Base-by-base conservation (phyloP, 2,888 invertebrate species). In the Pollenia griseotomentosa region DNA sequence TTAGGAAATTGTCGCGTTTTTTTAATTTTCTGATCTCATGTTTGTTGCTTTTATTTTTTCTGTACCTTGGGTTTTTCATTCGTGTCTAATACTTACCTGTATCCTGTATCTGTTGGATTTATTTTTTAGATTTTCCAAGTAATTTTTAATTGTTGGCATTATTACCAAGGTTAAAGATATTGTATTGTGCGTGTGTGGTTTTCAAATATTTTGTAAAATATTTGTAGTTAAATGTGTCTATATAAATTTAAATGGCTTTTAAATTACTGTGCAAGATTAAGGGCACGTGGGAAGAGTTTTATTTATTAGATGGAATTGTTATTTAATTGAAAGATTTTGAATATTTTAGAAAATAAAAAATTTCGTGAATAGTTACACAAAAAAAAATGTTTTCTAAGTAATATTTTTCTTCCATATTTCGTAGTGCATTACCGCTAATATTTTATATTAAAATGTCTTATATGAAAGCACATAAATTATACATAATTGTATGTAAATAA, bases 141-240 rank as follows among this genome's bases (percentile, higher is more conserved):
- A n/a, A 8, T 16, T 61, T n/a, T 48, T 74, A 48, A 44, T 42
- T 42, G 2, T 70, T 71, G 12, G 8, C 9, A 53, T 42, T 73
- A 65, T 73, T 46, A 57, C 33, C 73, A 66, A 73, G 81, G 81
- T 66, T 61, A 66, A 57, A 65, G 1, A 66, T 51, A 61, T 44
- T 19, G n/a, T 53, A 55, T 66, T 23, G 44, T 42, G 11, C 16
- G 11, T 53, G 9, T 14, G 23, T 55, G 42, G 8, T 33, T 71
- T 55, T 40, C 40, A 48, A 78, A 66, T 61, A 16, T 59, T 48
- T 16, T 14, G 16, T n/a, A 19, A 19, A 19, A 42, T 40, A 10
- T 55, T 40, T n/a, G 23, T 23, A 44, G 6, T 48, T 19, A 33
- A 48, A 40, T 68, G 48, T 68, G 23, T 40, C 40, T 73, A n/a